phyloP scores from a whole-genome alignment of 2,888 invertebrate genomes.

The Listrodromus nycthemerus region DNA sequence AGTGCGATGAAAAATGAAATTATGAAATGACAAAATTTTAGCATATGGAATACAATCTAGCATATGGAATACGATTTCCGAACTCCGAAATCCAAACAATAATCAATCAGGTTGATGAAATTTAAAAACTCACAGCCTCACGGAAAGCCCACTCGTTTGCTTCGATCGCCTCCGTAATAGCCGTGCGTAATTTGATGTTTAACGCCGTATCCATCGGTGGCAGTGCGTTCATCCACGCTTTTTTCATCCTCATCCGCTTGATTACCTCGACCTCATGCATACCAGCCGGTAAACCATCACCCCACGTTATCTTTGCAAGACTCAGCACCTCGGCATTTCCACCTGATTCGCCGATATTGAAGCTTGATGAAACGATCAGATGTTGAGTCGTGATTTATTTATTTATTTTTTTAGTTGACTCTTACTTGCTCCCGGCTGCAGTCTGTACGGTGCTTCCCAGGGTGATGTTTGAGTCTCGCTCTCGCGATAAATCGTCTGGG shows the following conservation, averaged over 20 bases:
- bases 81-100: neutral
- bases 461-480: constrained; percentile 92
- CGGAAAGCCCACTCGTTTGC: constrained; percentile 93
- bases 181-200: constrained; percentile 87
- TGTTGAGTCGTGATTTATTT: constrained; percentile 3
- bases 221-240: constrained; percentile 87
- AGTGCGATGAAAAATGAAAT: no score
- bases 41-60: no score
- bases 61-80: no score
- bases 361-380: neutral
- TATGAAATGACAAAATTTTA: no score
- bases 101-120: constrained; percentile 19
- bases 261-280: constrained; percentile 88
- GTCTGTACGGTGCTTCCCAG: constrained; percentile 89
- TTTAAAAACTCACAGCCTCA: constrained; percentile 87
- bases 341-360: constrained; percentile 61
- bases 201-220: constrained; percentile 86
- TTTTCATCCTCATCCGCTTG: constrained; percentile 89
- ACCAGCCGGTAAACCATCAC: constrained; percentile 88
- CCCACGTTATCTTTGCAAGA: constrained; percentile 88
- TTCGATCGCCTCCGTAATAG: constrained; percentile 92
- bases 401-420: neutral
- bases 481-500: constrained; percentile 91
- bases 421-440: constrained; percentile 76
- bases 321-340: constrained; percentile 88